These are phyloP conservation scores for Parascotia fuliginaria DNA, from an alignment of 2,888 invertebrate species.

Conservation along the genomic window DNA sequence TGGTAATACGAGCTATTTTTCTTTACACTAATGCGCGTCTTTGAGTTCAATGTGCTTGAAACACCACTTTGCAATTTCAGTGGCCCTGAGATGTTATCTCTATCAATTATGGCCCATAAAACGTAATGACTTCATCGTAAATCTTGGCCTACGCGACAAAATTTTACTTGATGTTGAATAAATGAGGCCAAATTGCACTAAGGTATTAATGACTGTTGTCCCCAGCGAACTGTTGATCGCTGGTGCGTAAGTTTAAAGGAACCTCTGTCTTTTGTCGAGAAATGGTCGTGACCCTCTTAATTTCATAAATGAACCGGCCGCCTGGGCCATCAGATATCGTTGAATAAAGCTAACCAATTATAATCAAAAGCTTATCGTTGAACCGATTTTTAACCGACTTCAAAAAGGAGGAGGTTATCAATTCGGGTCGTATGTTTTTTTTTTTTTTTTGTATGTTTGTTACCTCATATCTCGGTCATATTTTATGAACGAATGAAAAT, in stretches of 20 bases:
- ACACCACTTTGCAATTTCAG: constrained; percentile 81
- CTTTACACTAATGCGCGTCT: constrained; percentile 76
- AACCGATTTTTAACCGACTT: constrained; percentile 34
- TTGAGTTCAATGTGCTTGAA: constrained; percentile 73
- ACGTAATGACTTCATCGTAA: constrained; percentile 85
- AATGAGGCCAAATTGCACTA: constrained; percentile 73
- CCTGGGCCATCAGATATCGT: constrained; percentile 37
- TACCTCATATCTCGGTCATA: no score
- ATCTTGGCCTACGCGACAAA: constrained; percentile 82
- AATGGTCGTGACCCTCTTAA: constrained; percentile 39
- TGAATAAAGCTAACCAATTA: constrained; percentile 41
- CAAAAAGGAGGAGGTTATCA: no score
- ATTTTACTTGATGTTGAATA: constrained; percentile 80
- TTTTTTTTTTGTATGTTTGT: no score
- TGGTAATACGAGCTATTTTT: constrained; percentile 75
- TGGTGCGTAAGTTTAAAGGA: constrained; percentile 35
- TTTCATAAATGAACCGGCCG: constrained; percentile 42
- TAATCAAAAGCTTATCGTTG: constrained; percentile 40
- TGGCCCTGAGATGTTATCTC: constrained; percentile 78
- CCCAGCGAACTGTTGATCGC: constrained; percentile 38
- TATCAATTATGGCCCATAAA: constrained; percentile 85
- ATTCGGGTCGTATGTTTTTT: no score
- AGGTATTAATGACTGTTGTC: constrained; percentile 69
- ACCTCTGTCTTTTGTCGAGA: constrained; percentile 32
- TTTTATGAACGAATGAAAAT: no score